Evolutionary conservation across 2,888 invertebrate genomes (phyloP), one percentile per base, ranked within the genome.

Genomic region (Hyppa rectilinea): DNA sequence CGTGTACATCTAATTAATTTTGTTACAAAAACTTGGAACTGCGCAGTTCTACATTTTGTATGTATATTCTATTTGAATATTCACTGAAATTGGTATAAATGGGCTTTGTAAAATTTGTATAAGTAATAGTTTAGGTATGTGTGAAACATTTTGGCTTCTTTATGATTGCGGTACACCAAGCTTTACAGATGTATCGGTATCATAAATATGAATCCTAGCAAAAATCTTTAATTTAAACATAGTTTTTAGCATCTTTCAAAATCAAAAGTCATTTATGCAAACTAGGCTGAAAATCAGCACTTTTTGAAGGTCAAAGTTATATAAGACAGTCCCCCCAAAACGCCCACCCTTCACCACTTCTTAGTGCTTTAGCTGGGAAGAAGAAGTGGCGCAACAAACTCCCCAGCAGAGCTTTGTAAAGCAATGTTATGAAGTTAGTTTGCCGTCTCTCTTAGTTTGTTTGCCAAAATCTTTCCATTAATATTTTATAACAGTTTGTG

Each of bases 1-100:
- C 20, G 31, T 50, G 61, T 34, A 38, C 20, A 63, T 53, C 29
- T 68, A 75, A 75, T 80, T 77, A 67, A 67, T 67, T 45, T 74
- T 43, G 59, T 43, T 52, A 56, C 55, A 64, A 67, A 80, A 80
- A 60, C 59, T 38, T 26, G n/a, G 63, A 7, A 68, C 60, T 80
- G 56, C 77, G 80, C 43, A 80, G 80, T 80, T 72, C 26, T 14
- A 26, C 6, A 26, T 36, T 29, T 36, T 36, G 43, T 64, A 14
- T 31, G n/a, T 45, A 20, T 7, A 26, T 47, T 56, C 12, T 36
- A 49, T 55, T 72, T 29, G n/a, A 62, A 29, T 58, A 52, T 68
- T 58, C 12, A 34, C n/a, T 70, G 31, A 45, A 61, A 70, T 38
- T n/a, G 0, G 5, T 14, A 47, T 47, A 36, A n/a, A n/a, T 36